Conservation (phyloP, 2,113 vertebrate species). For the Cepphus grylle region DNA sequence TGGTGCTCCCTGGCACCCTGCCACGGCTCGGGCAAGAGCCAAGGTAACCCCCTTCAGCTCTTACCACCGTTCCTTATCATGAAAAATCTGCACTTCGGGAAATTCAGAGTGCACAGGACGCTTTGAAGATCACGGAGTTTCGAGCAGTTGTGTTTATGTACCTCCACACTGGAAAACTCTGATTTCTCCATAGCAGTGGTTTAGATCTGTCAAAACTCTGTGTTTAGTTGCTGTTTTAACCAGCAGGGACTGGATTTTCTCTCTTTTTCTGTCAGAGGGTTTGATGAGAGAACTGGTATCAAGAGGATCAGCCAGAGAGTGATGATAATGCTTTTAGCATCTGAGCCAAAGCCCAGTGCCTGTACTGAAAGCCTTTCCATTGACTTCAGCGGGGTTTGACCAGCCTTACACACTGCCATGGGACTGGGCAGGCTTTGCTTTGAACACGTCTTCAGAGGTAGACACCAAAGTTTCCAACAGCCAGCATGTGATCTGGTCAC, state of each 20-base stretch:
- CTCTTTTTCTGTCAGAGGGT: constrained; percentile 22
- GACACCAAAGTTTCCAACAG: not conserved
- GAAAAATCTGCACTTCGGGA: not conserved
- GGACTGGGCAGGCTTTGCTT: not conserved
- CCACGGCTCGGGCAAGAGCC: rapidly evolving
- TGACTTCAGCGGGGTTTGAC: not conserved
- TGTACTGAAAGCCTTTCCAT: not conserved
- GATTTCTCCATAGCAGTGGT: not conserved
- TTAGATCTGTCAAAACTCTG: constrained; percentile 23
- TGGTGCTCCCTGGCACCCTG: too few species aligned
- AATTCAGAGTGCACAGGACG: not conserved
- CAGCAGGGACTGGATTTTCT: constrained; percentile 48
- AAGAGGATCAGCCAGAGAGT: constrained; percentile 33
- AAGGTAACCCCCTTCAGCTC: not conserved
- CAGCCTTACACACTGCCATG: not conserved
- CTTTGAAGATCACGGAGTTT: not conserved
- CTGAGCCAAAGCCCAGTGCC: constrained; percentile 32
- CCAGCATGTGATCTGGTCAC: not conserved
- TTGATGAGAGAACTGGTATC: constrained; percentile 43
- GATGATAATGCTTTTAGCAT: constrained; percentile 39
- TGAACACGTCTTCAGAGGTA: not conserved
- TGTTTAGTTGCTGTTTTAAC: constrained; percentile 12
- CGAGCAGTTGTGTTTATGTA: not conserved
- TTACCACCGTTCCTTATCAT: rapidly evolving
- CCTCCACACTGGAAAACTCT: not conserved